Evolutionary conservation across 2,113 vertebrate species (phyloP).

Genomic region (Monopterus albus): DNA sequence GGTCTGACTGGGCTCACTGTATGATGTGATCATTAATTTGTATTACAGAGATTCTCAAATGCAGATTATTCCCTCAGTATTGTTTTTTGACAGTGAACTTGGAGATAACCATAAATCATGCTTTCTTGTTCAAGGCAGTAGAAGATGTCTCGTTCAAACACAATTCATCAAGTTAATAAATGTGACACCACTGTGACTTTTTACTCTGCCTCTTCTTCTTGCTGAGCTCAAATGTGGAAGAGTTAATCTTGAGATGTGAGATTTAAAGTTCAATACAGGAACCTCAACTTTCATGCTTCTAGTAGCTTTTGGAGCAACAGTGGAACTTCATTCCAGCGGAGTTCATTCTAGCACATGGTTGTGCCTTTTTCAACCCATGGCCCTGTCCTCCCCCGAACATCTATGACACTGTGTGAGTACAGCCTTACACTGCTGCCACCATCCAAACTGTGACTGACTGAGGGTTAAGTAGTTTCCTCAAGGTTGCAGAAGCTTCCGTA

Average conservation of each 20-base stretch:
- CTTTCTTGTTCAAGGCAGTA: slow-evolving; percentile 43
- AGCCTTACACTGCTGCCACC: no score
- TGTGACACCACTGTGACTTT: slow-evolving; percentile 41
- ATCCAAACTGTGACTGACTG: slow-evolving; percentile 16
- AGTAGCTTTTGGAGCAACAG: neutral
- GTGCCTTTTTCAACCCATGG: no score
- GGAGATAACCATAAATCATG: slow-evolving; percentile 66
- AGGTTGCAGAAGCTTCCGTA: neutral
- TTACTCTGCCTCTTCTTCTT: slow-evolving; percentile 19
- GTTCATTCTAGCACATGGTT: no score
- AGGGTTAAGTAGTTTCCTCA: slow-evolving; percentile 16
- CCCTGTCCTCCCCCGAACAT: no score
- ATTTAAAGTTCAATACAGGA: slow-evolving; percentile 14
- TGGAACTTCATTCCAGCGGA: no score
- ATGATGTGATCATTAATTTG: slow-evolving; percentile 70
- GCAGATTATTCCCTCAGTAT: slow-evolving; percentile 52
- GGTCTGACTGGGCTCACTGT: slow-evolving; percentile 25
- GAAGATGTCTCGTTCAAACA: slow-evolving; percentile 63
- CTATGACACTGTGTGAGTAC: no score
- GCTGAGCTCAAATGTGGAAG: slow-evolving; percentile 12
- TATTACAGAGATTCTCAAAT: slow-evolving; percentile 61
- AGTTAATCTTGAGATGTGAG: slow-evolving; percentile 16
- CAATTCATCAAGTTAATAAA: slow-evolving; percentile 71
- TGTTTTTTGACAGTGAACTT: slow-evolving; percentile 64
- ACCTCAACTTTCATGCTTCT: neutral